Conservation (phyloP, 1,140 invertebrate genomes). For the Phthorimaea operculella region DNA sequence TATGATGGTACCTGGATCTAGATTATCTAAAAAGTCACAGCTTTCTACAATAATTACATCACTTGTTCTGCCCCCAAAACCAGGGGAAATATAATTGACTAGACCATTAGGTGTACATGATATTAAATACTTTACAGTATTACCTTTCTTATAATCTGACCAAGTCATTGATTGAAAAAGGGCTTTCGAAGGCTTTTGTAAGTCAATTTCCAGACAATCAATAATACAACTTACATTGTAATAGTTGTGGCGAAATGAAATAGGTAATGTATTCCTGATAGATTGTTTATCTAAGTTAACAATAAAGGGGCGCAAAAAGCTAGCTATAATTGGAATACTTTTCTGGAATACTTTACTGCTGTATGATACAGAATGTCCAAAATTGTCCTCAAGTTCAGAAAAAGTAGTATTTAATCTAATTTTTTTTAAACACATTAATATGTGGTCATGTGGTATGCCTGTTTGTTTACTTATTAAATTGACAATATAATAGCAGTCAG, state of each 20-base stretch:
- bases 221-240: conserved; percentile 11
- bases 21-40: conserved; percentile 6
- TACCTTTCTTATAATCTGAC: conserved; percentile 41
- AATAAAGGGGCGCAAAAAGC: conserved; percentile 6
- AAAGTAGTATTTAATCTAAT: conserved; percentile 9
- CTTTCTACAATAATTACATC: conserved; percentile 10
- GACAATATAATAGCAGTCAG: no score
- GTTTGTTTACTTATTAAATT: no score
- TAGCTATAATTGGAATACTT: conserved; percentile 11
- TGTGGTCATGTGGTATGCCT: conserved; percentile 6
- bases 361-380: background rate
- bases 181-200: conserved; percentile 11
- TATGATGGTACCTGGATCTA: conserved; percentile 5
- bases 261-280: conserved; percentile 8
- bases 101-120: conserved; percentile 42
- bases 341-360: conserved; percentile 4
- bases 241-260: conserved; percentile 11
- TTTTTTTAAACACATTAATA: conserved; percentile 11
- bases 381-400: conserved; percentile 3
- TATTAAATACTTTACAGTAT: conserved; percentile 47
- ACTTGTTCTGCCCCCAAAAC: conserved; percentile 42
- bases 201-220: conserved; percentile 10
- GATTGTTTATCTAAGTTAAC: conserved; percentile 6
- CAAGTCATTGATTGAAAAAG: conserved; percentile 17
- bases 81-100: conserved; percentile 48